Percentiles rank a stretch among this genome's conserved stretches.
Evolutionary conservation across 1,140 invertebrate genomes (phyloP).

Genomic region (Thalassaphorura encarpata): DNA sequence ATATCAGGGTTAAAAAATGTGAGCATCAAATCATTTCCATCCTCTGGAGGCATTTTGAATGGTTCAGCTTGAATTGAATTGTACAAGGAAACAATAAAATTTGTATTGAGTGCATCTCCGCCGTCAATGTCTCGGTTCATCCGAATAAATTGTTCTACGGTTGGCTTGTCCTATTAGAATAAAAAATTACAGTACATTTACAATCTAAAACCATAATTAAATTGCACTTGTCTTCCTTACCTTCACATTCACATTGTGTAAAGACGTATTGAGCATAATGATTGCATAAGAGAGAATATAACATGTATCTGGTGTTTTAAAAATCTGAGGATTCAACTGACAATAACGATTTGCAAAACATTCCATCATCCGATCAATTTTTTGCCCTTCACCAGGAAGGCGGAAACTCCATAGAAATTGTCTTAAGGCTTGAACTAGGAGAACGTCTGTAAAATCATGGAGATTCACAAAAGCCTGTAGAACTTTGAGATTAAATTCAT

Average conservation of each 20-base stretch:
- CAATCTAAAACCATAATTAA: background rate
- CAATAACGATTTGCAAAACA: slow-evolving; percentile 50
- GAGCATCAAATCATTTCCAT: slow-evolving; percentile 98
- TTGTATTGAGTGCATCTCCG: slow-evolving; percentile 15
- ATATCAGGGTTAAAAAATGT: slow-evolving; percentile 99
- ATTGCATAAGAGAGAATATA: slow-evolving; percentile 52
- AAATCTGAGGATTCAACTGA: slow-evolving; percentile 45
- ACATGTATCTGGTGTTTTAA: slow-evolving; percentile 47
- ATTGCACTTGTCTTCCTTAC: slow-evolving; percentile 9
- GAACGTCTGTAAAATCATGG: slow-evolving; percentile 43
- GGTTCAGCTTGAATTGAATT: slow-evolving; percentile 98
- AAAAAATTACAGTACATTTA: slow-evolving; percentile 8
- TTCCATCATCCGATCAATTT: slow-evolving; percentile 56
- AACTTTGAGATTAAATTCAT: slow-evolving; percentile 32
- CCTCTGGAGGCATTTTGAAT: slow-evolving; percentile 93
- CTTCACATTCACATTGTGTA: slow-evolving; percentile 53
- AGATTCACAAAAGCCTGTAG: slow-evolving; percentile 43
- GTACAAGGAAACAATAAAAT: slow-evolving; percentile 52
- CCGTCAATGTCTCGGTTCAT: slow-evolving; percentile 29
- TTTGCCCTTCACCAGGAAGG: slow-evolving; percentile 52
- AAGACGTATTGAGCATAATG: slow-evolving; percentile 53
- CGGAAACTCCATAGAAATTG: slow-evolving; percentile 52
- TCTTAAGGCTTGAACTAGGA: slow-evolving; percentile 44
- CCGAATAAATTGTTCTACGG: slow-evolving; percentile 25
- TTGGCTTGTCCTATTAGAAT: slow-evolving; percentile 24